Evolutionary conservation across 2,797 vertebrate species (phyloP).

Genomic region (Nannoperca obscura): DNA sequence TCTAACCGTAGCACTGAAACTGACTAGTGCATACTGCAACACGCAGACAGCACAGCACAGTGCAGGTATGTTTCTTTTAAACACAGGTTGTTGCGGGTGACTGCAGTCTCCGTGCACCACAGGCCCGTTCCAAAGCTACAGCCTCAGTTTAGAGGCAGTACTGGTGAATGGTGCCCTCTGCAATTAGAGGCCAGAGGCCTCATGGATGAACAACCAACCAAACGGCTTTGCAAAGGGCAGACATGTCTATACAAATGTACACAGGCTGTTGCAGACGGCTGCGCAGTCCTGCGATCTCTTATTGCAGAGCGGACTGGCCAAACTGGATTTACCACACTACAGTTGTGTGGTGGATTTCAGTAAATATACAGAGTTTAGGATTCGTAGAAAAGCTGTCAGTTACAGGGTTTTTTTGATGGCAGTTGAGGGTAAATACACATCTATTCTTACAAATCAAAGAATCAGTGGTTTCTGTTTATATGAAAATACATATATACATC

Average conservation of each 20-base stretch:
- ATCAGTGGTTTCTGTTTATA: slow-evolving; percentile 8
- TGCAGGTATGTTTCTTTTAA: slow-evolving; percentile 42
- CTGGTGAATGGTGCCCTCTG: slow-evolving; percentile 66
- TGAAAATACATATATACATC: background rate
- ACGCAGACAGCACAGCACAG: slow-evolving; percentile 23
- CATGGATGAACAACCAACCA: slow-evolving; percentile 76
- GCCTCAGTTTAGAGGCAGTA: slow-evolving; percentile 37
- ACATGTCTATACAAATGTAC: slow-evolving; percentile 77
- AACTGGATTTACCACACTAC: slow-evolving; percentile 73
- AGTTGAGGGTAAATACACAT: background rate
- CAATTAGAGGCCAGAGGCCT: slow-evolving; percentile 52
- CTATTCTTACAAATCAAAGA: background rate
- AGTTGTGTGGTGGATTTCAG: slow-evolving; percentile 34
- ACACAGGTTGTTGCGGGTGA: slow-evolving; percentile 39
- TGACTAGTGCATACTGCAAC: slow-evolving; percentile 2
- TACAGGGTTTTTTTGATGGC: background rate
- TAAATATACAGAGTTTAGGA: slow-evolving; percentile 18
- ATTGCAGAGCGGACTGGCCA: slow-evolving; percentile 57
- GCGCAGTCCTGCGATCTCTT: slow-evolving; percentile 44
- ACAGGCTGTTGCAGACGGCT: slow-evolving; percentile 54
- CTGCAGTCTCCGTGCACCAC: slow-evolving; percentile 42
- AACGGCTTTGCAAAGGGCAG: slow-evolving; percentile 63
- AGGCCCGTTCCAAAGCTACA: slow-evolving; percentile 33
- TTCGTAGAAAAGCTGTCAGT: slow-evolving; percentile 14
- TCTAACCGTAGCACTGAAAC: background rate